phyloP scores from a whole-genome alignment of 2,888 invertebrate genomes.

The Luperina testacea region DNA sequence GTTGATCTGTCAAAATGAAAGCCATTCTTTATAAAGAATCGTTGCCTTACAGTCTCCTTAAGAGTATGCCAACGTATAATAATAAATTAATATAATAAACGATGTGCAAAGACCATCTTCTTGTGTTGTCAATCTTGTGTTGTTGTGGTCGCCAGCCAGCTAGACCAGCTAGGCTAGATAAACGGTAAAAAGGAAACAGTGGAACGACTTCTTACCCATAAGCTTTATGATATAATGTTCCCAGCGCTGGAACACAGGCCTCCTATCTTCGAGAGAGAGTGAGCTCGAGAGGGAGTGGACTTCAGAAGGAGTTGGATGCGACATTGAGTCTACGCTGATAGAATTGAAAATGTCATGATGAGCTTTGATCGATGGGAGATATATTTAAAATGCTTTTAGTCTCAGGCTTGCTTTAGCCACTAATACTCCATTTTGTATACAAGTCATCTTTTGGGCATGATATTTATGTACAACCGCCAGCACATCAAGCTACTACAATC shows the following conservation, averaged over 20 bases:
- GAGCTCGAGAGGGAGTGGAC: no score
- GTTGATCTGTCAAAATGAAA: no score
- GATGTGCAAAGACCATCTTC: slow-evolving; percentile 30
- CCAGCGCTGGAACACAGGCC: no score
- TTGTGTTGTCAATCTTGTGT: slow-evolving; percentile 40
- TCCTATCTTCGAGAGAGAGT: no score
- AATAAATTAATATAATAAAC: slow-evolving; percentile 24
- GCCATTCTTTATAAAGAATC: neutral
- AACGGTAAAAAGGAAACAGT: neutral
- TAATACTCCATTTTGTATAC: neutral
- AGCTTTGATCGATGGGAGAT: neutral
- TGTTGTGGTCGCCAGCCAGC: slow-evolving; percentile 16
- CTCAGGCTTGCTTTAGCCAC: neutral
- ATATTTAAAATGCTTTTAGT: neutral
- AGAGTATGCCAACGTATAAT: neutral
- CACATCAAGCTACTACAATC: no score
- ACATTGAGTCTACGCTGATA: neutral
- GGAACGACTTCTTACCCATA: neutral
- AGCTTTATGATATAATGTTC: no score
- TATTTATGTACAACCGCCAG: no score
- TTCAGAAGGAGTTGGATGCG: no score
- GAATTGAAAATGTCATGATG: neutral
- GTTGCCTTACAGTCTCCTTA: neutral
- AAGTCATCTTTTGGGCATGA: no score
- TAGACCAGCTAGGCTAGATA: neutral